Evolutionary conservation across 1,140 invertebrate genomes (phyloP).

Genomic region (Bombus waltoni): DNA sequence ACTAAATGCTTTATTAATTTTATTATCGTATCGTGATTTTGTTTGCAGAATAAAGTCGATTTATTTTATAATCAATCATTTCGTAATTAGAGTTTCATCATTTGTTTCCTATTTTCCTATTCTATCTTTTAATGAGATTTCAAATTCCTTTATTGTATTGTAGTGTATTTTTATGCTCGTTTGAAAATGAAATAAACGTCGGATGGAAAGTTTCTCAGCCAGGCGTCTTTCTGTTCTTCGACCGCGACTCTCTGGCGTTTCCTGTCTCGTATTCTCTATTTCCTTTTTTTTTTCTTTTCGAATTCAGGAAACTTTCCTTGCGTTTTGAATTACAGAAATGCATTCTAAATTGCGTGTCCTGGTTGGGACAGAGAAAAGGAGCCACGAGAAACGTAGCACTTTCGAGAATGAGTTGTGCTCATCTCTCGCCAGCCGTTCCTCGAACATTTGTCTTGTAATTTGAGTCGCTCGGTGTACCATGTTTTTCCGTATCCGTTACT

Average conservation of each 20-base stretch:
- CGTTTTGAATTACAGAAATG: slow-evolving; percentile 28
- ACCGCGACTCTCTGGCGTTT: background rate
- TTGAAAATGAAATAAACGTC: slow-evolving; percentile 17
- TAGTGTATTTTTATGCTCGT: background rate
- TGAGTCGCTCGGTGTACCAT: background rate
- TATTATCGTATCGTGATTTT: no score
- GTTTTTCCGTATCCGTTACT: background rate
- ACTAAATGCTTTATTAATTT: no score
- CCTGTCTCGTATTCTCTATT: background rate
- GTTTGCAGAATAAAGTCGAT: background rate
- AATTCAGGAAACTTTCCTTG: slow-evolving; percentile 1
- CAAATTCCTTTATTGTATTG: background rate
- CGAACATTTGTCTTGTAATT: slow-evolving; percentile 31
- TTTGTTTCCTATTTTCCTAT: background rate
- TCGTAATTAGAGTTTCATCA: background rate
- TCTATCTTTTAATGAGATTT: no score
- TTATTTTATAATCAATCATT: background rate
- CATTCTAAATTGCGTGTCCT: slow-evolving; percentile 38
- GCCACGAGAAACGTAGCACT: slow-evolving; percentile 30
- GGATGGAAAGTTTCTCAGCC: background rate
- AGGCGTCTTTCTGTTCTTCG: background rate
- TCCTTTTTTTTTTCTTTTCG: background rate
- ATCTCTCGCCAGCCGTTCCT: slow-evolving; percentile 1
- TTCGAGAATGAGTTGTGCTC: slow-evolving; percentile 47
- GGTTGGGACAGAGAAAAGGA: background rate